Base-by-base conservation (phyloP, 1,140 invertebrate genomes). In the Carcinoscorpius rotundicauda region DNA sequence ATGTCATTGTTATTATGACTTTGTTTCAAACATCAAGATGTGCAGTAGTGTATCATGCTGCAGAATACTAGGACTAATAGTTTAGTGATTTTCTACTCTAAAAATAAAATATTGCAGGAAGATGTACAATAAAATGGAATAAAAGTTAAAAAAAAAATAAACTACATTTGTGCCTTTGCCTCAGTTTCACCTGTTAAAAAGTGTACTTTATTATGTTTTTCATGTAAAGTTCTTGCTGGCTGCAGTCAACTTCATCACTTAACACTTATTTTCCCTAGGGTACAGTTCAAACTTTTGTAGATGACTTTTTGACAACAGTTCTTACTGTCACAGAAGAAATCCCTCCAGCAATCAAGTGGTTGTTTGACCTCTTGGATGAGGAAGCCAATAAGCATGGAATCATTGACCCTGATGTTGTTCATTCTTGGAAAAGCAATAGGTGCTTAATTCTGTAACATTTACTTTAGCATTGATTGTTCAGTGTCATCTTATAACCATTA, bases 351-450 rank as follows among this genome's bases (percentile, higher is more conserved):
- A 86, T 97, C 1, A 97, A 97, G 76, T 97, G 93, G 91, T 77
- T 97, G 4, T 96, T 96, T 76, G 94, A 97, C 80, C 81, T 96
- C 29, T 81, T 97, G 62, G 94, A 97, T 76, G 90, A 94, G 67
- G 90, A 91, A 2, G 91, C 93, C 0, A 82, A 84, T 64, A 81
- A 85, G 62, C 87, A 96, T 73, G 86, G 86, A 52, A 92, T 95
- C 52, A 80, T 84, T 60, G 88, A 92, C 75, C 86, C 89, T 0
- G 91, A 96, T 78, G 90, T 96, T 53, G 83, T 95, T 1, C 92
- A 97, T 75, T 89, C 93, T 3, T 97, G 93, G 94, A 97, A 97
- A 80, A 94, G 91, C 3, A 97, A 97, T 71, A 84, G 81, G 77
- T 81, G 74, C 62, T 51, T 4, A 56, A 64, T 11, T 11, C 8